Percentiles rank a stretch among this genome's conserved stretches.
phyloP scores from a whole-genome alignment of 2,888 invertebrate species.

The Leptopilina myrica region DNA sequence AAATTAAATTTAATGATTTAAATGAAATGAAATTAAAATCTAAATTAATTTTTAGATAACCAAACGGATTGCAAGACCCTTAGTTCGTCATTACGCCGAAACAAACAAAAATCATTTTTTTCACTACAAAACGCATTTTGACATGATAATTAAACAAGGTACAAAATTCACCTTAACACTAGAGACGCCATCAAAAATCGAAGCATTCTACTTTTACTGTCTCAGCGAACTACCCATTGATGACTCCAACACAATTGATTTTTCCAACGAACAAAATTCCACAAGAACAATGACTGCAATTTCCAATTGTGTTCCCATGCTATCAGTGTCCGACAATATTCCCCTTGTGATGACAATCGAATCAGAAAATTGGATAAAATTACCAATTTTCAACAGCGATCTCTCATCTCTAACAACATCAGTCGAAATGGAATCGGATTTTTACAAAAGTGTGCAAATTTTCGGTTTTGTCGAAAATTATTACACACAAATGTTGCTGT shows the following conservation, averaged over 20 bases:
- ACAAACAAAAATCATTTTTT: neutral
- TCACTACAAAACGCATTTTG: neutral
- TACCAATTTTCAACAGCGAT: neutral
- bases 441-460: neutral
- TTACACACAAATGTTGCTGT: conserved; percentile 1
- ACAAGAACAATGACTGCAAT: neutral
- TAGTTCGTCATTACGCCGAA: neutral
- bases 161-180: neutral
- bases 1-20: no score
- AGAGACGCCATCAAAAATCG: neutral
- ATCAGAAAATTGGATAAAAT: neutral
- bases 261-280: neutral
- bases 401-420: neutral
- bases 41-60: neutral
- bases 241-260: neutral
- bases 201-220: neutral
- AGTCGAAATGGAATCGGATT: neutral
- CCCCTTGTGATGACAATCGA: neutral
- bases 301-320: neutral
- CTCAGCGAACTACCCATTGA: neutral
- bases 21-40: no score
- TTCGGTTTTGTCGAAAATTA: conserved; percentile 6
- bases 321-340: neutral
- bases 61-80: neutral
- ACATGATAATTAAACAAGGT: neutral